Base-by-base conservation (phyloP, 2,888 invertebrate species). In the Scaptomyza polygonia region DNA sequence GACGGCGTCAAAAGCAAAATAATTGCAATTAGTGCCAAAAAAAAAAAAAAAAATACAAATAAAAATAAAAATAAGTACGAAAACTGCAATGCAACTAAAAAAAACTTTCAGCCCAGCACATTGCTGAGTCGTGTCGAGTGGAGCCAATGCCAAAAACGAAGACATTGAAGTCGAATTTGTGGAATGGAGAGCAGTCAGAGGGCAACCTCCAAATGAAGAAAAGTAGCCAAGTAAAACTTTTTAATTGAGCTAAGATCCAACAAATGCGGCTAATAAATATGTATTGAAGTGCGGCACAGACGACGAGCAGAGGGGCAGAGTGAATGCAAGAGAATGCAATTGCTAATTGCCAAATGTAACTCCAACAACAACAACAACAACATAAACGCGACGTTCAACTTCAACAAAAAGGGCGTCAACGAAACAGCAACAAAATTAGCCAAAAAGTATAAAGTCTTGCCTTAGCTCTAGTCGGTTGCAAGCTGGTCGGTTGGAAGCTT, bases 241-340 rank as follows among this genome's bases (percentile, higher is more conserved):
- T 88, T 85, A 85, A 85, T 85, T 85, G 85, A 86, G 85, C 88
- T 73, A 86, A 88, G 84, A 83, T 86, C 86, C 85, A 85, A 88
- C 85, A 83, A 85, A 85, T 88, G 85, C 84, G 86, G 88, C 85
- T 85, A 86, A 85, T 85, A 85, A 85, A 85, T 85, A 85, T 85
- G 88, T 88, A 85, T 88, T 84, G 80, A 77, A 79, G 75, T 72
- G 76, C 67, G 44, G 59, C 45, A 34, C 29, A n/a, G 16, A 21
- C 12, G n/a, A n/a, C n/a, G n/a, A n/a, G n/a, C n/a, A n/a, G n/a
- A n/a, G n/a, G n/a, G n/a, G n/a, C n/a, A n/a, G n/a, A n/a, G n/a
- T 4, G 30, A 11, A 9, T 62, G 76, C 72, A 64, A 49, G 64
- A 64, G 79, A 75, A 75, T 85, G 68, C 82, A 82, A 57, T 68